Conservation (phyloP, 2,797 vertebrate species). For the Phataginus tricuspis region DNA sequence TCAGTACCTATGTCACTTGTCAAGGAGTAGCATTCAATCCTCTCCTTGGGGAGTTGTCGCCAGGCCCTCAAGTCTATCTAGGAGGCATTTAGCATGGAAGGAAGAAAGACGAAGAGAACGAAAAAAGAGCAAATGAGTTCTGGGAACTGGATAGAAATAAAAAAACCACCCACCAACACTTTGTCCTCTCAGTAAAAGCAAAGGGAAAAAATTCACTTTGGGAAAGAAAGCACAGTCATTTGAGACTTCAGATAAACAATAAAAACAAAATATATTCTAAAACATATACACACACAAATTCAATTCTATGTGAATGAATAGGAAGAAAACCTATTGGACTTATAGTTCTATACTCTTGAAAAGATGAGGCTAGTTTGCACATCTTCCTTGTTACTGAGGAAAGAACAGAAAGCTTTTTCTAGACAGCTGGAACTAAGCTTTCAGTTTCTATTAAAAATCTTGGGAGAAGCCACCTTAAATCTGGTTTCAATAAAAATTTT, state of each 20-base stretch:
- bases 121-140: neutral
- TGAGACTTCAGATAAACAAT: neutral
- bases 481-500: slow-evolving; percentile 39
- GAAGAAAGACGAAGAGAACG: neutral
- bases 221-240: neutral
- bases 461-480: neutral
- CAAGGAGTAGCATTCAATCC: neutral
- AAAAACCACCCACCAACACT: neutral
- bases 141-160: neutral
- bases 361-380: neutral
- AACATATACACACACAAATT: neutral
- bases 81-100: neutral
- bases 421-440: neutral
- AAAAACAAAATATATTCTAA: neutral
- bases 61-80: neutral
- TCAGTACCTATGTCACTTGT: neutral
- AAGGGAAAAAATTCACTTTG: neutral
- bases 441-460: neutral
- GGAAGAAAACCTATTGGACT: neutral
- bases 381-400: neutral
- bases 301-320: neutral
- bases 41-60: neutral
- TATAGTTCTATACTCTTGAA: neutral
- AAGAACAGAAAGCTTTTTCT: neutral
- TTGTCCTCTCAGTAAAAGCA: neutral